Evolutionary conservation across 2,113 vertebrate genomes (phyloP).

Genomic region (Podocnemis expansa): DNA sequence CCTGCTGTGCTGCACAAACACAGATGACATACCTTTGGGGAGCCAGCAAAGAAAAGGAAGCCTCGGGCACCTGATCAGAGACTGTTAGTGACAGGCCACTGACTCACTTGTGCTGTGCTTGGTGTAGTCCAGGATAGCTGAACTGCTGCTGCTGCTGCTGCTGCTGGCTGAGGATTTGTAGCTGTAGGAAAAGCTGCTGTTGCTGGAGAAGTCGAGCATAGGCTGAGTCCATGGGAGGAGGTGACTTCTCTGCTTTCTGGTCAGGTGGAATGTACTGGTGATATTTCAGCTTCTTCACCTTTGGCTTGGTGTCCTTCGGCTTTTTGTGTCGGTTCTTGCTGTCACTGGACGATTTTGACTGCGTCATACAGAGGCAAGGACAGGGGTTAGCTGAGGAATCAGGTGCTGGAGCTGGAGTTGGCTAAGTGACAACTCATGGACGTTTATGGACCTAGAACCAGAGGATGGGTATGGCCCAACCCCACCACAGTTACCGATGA

Average conservation of each 20-base stretch:
- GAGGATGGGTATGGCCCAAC: neutral
- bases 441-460: neutral
- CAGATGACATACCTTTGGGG: neutral
- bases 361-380: neutral
- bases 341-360: conserved; percentile 89
- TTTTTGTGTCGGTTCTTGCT: conserved; percentile 96
- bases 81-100: neutral
- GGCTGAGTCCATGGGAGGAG: conserved; percentile 97
- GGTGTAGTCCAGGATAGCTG: conserved; percentile 86
- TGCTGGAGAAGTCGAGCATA: conserved; percentile 96
- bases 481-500: neutral
- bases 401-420: neutral
- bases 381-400: neutral
- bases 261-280: conserved; percentile 99
- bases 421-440: neutral
- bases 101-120: conserved; percentile 87
- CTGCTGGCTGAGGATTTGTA: conserved; percentile 98
- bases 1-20: neutral
- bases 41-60: neutral
- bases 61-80: neutral
- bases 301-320: conserved; percentile 97
- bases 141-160: conserved; percentile 89
- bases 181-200: conserved; percentile 97
- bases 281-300: conserved; percentile 99
- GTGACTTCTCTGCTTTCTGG: conserved; percentile 96